Evolutionary conservation across 1,140 invertebrate genomes (phyloP), one percentile per base, ranked within the genome.

Genomic region (Limonius californicus): DNA sequence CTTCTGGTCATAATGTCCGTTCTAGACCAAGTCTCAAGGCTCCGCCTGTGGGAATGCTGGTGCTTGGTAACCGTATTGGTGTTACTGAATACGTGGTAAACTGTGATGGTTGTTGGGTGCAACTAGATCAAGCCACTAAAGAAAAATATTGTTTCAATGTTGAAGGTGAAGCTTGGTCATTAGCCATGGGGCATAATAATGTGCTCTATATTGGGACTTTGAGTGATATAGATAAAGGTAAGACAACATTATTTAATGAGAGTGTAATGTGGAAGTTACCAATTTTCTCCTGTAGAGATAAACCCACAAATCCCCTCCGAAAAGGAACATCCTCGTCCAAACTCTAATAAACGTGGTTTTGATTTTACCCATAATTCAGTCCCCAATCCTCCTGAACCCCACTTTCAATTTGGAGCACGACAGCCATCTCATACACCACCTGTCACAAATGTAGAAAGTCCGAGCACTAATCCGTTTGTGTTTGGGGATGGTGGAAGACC

Each of bases 1-100:
- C 88, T 30, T 91, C 88, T 16, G 90, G 90, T 9, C 90, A 92
- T 74, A 92, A 92, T 71, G 86, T 94, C 57, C 78, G 90, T 30
- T 84, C 83, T 63, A 78, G 81, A 62, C 89, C 91, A 0, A 89
- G 80, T 70, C 75, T 92, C n/a, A 87, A 87, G 74, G 88, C 89
- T 1, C 80, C 86, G 2, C 84, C 88, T 11, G 84, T 92, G 53
- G 90, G 89, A 11, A 90, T 89, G 83, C 72, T 92, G 1, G 84
- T 86, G 2, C 77, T 89, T 21, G 89, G 89, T n/a, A 89, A 90
- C 73, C 77, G 80, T 35, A 80, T 93, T 35, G 83, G 80, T 47
- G 83, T 86, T 35, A 81, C 84, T 58, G 85, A 89, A 75, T 86
- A 88, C 72, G 86, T 90, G 15, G 77, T 82, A 3, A 87, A 86